These are phyloP conservation scores for Plebejus melissa DNA, from an alignment of 2,888 invertebrate species.

Conservation along the genomic window DNA sequence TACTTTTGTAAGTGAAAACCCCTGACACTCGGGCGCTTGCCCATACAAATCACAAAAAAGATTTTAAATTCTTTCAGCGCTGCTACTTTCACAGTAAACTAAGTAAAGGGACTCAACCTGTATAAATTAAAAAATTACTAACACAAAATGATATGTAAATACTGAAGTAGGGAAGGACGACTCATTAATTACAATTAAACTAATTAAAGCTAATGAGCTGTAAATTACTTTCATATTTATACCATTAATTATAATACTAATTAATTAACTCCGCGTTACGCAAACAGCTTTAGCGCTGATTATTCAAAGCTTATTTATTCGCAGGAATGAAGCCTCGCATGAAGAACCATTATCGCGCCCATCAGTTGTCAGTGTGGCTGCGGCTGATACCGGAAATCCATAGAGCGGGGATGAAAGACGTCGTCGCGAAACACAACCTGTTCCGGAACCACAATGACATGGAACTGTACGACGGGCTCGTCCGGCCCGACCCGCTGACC, in stretches of 20 bases:
- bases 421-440: slow-evolving; percentile 92
- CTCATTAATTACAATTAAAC: not conserved
- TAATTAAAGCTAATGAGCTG: not conserved
- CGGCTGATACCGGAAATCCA: slow-evolving; percentile 95
- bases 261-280: not conserved
- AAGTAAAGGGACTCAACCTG: not conserved
- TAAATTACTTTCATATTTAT: not conserved
- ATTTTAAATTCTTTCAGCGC: too few relatives aligned
- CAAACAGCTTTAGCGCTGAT: not conserved
- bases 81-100: too few relatives aligned
- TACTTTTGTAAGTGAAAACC: too few relatives aligned
- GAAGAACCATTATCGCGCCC: slow-evolving; percentile 97
- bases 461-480: slow-evolving; percentile 92
- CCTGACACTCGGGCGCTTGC: too few relatives aligned
- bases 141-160: not conserved
- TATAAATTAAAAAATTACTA: not conserved
- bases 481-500: slow-evolving; percentile 89
- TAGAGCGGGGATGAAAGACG: slow-evolving; percentile 93
- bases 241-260: not conserved
- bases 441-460: slow-evolving; percentile 94
- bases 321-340: slow-evolving; percentile 95
- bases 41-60: too few relatives aligned
- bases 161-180: not conserved
- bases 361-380: slow-evolving; percentile 96
- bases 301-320: slow-evolving; percentile 39